These are phyloP conservation scores for Lophochroa leadbeateri DNA, from an alignment of 2,113 vertebrate genomes.

Conservation along the genomic window DNA sequence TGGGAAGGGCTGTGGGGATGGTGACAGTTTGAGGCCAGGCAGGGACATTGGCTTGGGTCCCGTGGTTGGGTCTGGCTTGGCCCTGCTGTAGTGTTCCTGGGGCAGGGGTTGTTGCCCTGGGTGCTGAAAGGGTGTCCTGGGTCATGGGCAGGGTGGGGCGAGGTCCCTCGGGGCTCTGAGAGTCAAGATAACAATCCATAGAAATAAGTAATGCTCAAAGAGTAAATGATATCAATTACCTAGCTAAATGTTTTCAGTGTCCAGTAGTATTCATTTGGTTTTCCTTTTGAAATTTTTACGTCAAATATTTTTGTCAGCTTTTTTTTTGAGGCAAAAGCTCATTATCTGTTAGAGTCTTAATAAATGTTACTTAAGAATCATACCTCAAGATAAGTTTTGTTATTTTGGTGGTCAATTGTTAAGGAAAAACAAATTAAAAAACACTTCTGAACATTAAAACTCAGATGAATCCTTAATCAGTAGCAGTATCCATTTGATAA, in stretches of 20 bases:
- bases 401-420: not conserved
- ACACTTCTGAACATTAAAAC: not conserved
- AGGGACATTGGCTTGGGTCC: fast-evolving
- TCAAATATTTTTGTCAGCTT: not conserved
- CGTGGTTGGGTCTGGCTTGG: no score
- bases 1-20: fast-evolving
- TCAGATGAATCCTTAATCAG: not conserved
- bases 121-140: not conserved
- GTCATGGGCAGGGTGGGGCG: fast-evolving
- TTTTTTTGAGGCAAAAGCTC: not conserved
- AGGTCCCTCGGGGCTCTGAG: not conserved
- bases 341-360: not conserved
- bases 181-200: not conserved
- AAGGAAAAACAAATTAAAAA: not conserved
- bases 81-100: fast-evolving
- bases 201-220: not conserved
- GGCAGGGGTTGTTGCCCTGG: fast-evolving
- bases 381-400: not conserved
- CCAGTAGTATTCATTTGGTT: not conserved
- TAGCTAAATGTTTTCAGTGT: not conserved
- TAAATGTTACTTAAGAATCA: not conserved
- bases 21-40: not conserved
- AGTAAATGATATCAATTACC: not conserved
- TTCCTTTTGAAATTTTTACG: not conserved
- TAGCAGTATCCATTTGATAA: not conserved